phyloP scores from a whole-genome alignment of 2,888 invertebrate species.

The Subacronicta megacephala region DNA sequence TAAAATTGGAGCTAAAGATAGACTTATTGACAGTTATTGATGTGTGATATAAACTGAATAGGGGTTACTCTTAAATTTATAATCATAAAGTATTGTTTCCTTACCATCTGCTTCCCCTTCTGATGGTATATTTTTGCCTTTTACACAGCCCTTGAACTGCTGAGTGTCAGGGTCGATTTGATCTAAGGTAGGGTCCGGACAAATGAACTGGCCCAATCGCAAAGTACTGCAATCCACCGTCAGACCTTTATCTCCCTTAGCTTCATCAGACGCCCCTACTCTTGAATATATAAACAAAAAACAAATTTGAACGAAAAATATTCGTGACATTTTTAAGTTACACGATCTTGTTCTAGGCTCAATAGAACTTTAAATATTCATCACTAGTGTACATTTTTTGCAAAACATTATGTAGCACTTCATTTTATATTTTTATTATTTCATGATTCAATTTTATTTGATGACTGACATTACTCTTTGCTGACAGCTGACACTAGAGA shows the following conservation, averaged over 20 bases:
- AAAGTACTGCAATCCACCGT: constrained; percentile 92
- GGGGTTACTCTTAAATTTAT: no score
- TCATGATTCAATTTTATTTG: no score
- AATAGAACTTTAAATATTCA: not conserved
- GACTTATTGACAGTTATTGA: accelerated
- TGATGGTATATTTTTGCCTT: constrained; percentile 84
- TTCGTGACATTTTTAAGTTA: constrained; percentile 37
- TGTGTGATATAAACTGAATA: not conserved
- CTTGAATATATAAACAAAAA: constrained; percentile 59
- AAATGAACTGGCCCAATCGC: constrained; percentile 94
- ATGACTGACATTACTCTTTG: no score
- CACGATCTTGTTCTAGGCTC: not conserved
- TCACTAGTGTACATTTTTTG: constrained; percentile 19
- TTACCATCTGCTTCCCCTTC: constrained; percentile 95
- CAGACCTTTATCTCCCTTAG: constrained; percentile 66
- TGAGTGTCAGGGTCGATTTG: constrained; percentile 97
- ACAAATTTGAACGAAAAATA: constrained; percentile 51
- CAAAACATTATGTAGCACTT: not conserved
- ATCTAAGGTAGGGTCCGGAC: constrained; percentile 93
- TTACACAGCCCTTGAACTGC: constrained; percentile 94
- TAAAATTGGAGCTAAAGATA: not conserved
- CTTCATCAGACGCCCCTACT: constrained; percentile 74
- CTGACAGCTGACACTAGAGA: no score
- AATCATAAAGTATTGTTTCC: not conserved
- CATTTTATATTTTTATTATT: no score